A percentile compares a stretch with the other conserved stretches of the same genome.
phyloP scores from a whole-genome alignment of 2,888 invertebrate species.

The Gnatocerus cornutus region DNA sequence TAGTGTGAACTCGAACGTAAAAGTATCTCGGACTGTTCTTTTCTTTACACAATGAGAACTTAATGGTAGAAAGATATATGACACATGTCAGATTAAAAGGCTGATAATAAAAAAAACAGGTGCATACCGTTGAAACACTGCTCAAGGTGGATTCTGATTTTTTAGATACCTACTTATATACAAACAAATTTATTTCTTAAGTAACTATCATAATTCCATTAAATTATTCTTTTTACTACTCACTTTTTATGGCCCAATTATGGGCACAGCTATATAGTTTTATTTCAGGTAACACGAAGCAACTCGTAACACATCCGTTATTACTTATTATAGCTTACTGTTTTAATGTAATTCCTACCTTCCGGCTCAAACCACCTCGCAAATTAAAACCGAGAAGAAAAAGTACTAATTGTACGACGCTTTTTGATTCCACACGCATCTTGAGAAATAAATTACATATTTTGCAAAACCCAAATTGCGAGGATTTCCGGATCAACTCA shows the following conservation, averaged over 20 bases:
- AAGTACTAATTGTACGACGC: not conserved
- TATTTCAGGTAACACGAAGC: conserved; percentile 28
- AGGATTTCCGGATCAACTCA: too few relatives aligned
- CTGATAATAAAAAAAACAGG: conserved; percentile 49
- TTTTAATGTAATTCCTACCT: conserved; percentile 11
- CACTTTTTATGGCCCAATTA: conserved; percentile 44
- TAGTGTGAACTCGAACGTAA: conserved; percentile 45
- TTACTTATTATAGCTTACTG: conserved; percentile 11
- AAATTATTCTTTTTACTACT: conserved; percentile 45
- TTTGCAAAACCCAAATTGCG: too few relatives aligned
- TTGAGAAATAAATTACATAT: too few relatives aligned
- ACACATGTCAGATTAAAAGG: conserved; percentile 55
- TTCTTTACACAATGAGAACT: conserved; percentile 50
- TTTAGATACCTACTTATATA: conserved; percentile 21
- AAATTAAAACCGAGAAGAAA: not conserved
- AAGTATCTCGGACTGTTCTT: conserved; percentile 45
- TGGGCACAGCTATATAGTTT: conserved; percentile 21
- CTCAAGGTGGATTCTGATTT: conserved; percentile 45
- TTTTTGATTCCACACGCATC: not conserved
- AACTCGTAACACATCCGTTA: conserved; percentile 17
- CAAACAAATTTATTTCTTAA: conserved; percentile 41
- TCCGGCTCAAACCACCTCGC: conserved; percentile 1
- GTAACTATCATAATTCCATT: conserved; percentile 43
- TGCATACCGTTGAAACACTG: conserved; percentile 39
- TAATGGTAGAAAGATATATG: conserved; percentile 56